These are phyloP conservation scores for Heptranchias perlo DNA, from an alignment of 2,113 vertebrate species.

Conservation along the genomic window DNA sequence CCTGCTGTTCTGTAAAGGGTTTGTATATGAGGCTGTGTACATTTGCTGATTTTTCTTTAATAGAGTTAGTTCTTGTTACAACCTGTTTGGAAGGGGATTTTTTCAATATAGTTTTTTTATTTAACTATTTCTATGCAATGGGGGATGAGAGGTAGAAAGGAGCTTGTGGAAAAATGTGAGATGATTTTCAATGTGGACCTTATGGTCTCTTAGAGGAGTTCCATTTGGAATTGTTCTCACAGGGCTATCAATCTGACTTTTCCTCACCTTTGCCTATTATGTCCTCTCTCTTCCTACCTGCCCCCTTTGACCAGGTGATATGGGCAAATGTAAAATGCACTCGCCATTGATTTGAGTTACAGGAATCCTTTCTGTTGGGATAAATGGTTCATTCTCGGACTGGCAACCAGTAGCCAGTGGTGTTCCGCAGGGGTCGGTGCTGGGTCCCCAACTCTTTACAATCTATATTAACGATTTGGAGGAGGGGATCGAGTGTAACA, in stretches of 20 bases:
- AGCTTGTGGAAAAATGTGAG: not conserved
- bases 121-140: conserved; percentile 6
- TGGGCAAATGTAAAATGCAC: not conserved
- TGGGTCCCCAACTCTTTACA: too few species aligned
- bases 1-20: not conserved
- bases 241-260: not conserved
- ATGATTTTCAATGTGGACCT: not conserved
- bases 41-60: not conserved
- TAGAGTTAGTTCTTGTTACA: not conserved
- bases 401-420: too few species aligned
- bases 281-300: not conserved
- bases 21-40: not conserved
- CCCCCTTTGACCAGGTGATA: not conserved
- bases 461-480: too few species aligned
- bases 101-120: not conserved
- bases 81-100: not conserved
- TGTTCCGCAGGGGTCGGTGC: too few species aligned
- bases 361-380: not conserved
- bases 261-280: not conserved
- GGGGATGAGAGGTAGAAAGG: not conserved
- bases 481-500: too few species aligned
- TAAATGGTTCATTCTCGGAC: too few species aligned
- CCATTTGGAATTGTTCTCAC: not conserved
- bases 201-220: not conserved
- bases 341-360: not conserved